Conservation (phyloP, 2,797 vertebrate species). For the Microctenopoma steveboyesi region DNA sequence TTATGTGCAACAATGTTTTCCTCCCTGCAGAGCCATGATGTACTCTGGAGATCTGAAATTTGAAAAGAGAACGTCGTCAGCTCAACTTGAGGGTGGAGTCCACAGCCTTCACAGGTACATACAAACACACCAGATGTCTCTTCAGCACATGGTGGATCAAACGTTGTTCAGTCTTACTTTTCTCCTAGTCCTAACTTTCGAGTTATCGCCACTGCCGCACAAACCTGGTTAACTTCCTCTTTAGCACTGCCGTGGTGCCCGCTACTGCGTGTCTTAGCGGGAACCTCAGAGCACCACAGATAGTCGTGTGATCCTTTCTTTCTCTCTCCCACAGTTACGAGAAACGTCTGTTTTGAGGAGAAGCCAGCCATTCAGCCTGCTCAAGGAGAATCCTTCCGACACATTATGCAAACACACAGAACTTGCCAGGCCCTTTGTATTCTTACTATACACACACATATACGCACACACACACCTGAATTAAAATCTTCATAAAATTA, state of each 20-base stretch:
- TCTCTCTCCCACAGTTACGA: conserved; percentile 86
- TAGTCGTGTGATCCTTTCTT: conserved; percentile 33
- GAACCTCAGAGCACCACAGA: conserved; percentile 36
- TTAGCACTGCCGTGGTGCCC: conserved; percentile 3
- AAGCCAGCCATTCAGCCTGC: not conserved
- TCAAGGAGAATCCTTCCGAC: conserved; percentile 37
- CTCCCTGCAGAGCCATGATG: conserved; percentile 92
- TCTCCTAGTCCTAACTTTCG: not conserved
- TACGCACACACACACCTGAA: too few species aligned
- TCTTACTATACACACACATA: conserved; percentile 16
- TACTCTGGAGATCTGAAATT: conserved; percentile 98
- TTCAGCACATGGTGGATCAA: not conserved
- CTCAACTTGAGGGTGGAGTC: conserved; percentile 96
- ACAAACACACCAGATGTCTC: not conserved
- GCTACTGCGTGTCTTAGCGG: conserved; percentile 20
- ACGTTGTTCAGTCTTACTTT: not conserved
- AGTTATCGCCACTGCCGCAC: conserved; percentile 28
- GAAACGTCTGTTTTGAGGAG: conserved; percentile 93
- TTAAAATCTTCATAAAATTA: conserved; percentile 24
- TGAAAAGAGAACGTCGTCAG: conserved; percentile 94
- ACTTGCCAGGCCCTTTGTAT: conserved; percentile 8
- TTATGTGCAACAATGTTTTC: not conserved
- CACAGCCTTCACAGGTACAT: conserved; percentile 96
- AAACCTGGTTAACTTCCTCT: conserved; percentile 47
- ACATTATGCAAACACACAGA: conserved; percentile 55